Evolutionary conservation across 2,797 vertebrate species (phyloP).

Genomic region (Pangasius krempfi): DNA sequence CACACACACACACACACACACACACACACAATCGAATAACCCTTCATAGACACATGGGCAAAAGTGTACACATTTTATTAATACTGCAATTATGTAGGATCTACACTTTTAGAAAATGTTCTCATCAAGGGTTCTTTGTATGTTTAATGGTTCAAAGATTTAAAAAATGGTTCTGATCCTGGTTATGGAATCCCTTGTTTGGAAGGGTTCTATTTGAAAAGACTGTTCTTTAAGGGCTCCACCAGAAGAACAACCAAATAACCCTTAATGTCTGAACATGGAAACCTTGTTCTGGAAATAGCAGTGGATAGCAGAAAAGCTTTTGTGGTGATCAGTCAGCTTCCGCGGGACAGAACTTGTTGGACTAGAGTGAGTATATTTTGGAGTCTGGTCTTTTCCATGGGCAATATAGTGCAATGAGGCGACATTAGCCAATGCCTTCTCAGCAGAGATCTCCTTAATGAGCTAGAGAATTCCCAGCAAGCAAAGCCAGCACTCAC

Average conservation of each 20-base stretch:
- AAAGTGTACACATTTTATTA: neutral
- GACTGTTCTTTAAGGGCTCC: neutral
- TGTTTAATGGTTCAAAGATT: neutral
- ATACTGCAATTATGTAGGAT: neutral
- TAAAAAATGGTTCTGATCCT: neutral
- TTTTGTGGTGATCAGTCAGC: conserved; percentile 55
- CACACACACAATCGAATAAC: neutral
- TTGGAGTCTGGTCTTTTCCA: conserved; percentile 66
- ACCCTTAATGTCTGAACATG: neutral
- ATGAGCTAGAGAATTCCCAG: conserved; percentile 63
- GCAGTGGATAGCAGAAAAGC: conserved; percentile 4
- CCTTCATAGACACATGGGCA: neutral
- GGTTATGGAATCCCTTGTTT: no score
- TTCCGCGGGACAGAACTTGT: conserved; percentile 56
- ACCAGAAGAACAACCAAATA: neutral
- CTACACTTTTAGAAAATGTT: neutral
- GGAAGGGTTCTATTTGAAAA: neutral
- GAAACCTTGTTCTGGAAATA: conserved; percentile 14
- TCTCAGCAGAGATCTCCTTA: conserved; percentile 66
- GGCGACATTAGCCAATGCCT: conserved; percentile 67
- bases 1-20: neutral
- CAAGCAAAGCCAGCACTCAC: conserved; percentile 49
- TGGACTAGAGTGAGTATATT: conserved; percentile 62
- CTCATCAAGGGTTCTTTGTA: no score
- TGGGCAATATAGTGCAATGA: conserved; percentile 70